phyloP scores from a whole-genome alignment of 1,140 invertebrate species.

The Mycetomoellerius zeteki region DNA sequence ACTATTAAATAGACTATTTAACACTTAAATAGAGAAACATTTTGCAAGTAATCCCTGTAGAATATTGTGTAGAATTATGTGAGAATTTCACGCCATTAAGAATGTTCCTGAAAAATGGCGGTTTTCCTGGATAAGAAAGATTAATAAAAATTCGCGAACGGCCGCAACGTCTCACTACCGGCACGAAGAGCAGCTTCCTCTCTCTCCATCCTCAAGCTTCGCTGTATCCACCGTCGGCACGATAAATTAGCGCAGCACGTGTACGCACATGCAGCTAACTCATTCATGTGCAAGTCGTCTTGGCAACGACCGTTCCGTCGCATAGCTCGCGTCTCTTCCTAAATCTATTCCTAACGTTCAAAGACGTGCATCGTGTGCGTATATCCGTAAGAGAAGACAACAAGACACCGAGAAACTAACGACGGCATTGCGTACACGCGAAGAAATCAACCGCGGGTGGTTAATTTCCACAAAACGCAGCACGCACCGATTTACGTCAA shows the following conservation, averaged over 20 bases:
- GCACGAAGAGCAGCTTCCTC: not conserved
- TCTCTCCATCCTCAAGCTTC: not conserved
- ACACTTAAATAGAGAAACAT: not conserved
- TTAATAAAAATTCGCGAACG: conserved; percentile 31
- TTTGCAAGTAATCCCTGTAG: not conserved
- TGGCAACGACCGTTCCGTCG: conserved; percentile 77
- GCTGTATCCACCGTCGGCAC: conserved; percentile 60
- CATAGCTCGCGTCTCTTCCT: conserved; percentile 83
- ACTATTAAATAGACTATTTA: too few species aligned
- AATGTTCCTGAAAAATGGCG: not conserved
- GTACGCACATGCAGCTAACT: conserved; percentile 81
- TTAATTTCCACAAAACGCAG: not conserved
- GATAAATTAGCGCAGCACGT: conserved; percentile 85
- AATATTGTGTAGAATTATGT: not conserved
- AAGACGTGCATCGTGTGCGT: conserved; percentile 43
- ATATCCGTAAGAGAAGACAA: conserved; percentile 41
- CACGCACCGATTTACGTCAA: not conserved
- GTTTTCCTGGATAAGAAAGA: not conserved
- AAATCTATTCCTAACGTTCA: conserved; percentile 81
- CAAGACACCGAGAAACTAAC: conserved; percentile 38
- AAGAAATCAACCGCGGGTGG: not conserved
- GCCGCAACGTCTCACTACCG: conserved; percentile 58
- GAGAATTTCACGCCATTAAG: not conserved
- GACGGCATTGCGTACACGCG: conserved; percentile 38
- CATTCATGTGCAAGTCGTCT: conserved; percentile 84